Evolutionary conservation across 2,888 invertebrate species (phyloP).

Genomic region (Venusia cambrica): DNA sequence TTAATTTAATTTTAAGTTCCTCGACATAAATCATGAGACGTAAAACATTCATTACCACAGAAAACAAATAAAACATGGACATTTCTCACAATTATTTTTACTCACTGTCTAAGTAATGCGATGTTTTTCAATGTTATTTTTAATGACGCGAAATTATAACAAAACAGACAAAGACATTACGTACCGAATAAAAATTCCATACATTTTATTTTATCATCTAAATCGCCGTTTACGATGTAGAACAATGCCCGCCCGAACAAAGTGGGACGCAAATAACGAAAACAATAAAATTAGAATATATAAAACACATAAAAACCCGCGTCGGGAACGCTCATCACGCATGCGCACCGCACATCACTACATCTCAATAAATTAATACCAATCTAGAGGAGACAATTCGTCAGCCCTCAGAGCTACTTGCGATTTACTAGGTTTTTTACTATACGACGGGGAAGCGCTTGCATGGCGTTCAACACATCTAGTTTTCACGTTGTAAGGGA

Average conservation of each 20-base stretch:
- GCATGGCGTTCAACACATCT: too few relatives aligned
- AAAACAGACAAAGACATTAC: slow-evolving; percentile 52
- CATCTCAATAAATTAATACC: slow-evolving; percentile 64
- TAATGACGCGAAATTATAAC: slow-evolving; percentile 46
- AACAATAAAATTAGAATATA: slow-evolving; percentile 82
- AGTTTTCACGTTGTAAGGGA: too few relatives aligned
- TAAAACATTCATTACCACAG: too few relatives aligned
- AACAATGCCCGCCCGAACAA: slow-evolving; percentile 78
- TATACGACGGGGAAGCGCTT: too few relatives aligned
- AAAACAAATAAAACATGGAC: too few relatives aligned
- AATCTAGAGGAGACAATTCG: slow-evolving; percentile 8
- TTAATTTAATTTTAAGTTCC: too few relatives aligned
- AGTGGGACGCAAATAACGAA: slow-evolving; percentile 81
- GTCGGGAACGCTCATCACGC: slow-evolving; percentile 60
- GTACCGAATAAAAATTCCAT: slow-evolving; percentile 62
- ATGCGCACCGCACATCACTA: slow-evolving; percentile 57
- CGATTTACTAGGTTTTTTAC: too few relatives aligned
- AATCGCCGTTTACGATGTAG: slow-evolving; percentile 78
- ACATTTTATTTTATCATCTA: slow-evolving; percentile 80
- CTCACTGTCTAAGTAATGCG: too few relatives aligned
- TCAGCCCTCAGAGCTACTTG: too few relatives aligned
- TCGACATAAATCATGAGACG: too few relatives aligned
- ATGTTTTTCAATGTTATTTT: slow-evolving; percentile 29
- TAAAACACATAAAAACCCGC: slow-evolving; percentile 77
- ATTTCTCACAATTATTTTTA: too few relatives aligned